A percentile compares a stretch with the other conserved stretches of the same genome.
Evolutionary conservation across 2,797 vertebrate species (phyloP).

Genomic region (Hylomyscus alleni): DNA sequence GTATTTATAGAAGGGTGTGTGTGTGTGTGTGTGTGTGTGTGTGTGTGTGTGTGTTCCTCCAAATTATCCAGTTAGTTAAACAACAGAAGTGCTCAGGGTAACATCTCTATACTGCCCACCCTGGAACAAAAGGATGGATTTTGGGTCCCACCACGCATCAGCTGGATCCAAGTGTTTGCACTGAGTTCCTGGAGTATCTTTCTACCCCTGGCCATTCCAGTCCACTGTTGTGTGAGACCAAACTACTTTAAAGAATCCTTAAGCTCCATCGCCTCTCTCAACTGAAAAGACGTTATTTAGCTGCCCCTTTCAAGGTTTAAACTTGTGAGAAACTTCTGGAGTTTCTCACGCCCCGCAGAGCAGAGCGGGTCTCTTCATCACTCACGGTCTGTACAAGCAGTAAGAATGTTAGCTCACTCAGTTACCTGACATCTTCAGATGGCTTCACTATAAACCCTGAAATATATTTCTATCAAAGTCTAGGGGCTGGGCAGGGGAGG

Average conservation of each 20-base stretch:
- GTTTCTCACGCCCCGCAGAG: background rate
- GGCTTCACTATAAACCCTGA: background rate
- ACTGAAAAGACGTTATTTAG: background rate
- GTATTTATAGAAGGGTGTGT: background rate
- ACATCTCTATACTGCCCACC: background rate
- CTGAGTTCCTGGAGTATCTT: background rate
- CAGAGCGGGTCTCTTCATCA: background rate
- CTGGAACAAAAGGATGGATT: slow-evolving; percentile 19
- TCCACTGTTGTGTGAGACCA: background rate
- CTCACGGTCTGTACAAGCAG: background rate
- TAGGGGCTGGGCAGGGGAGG: too few relatives aligned
- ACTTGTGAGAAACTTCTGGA: background rate
- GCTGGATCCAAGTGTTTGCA: background rate
- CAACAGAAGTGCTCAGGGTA: background rate
- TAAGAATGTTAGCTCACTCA: background rate
- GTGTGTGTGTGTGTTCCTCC: background rate
- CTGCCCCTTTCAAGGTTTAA: background rate
- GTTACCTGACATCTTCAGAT: background rate
- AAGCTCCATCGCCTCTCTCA: background rate
- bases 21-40: background rate
- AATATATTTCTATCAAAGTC: background rate
- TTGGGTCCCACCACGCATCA: background rate
- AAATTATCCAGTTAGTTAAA: slow-evolving; percentile 51
- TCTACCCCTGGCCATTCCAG: background rate
- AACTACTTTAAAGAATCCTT: too few relatives aligned